These are phyloP conservation scores for roundworm (Caenorhabditis elegans) DNA, from an alignment of 1,140 invertebrate genomes.

Conservation along the genomic window DNA sequence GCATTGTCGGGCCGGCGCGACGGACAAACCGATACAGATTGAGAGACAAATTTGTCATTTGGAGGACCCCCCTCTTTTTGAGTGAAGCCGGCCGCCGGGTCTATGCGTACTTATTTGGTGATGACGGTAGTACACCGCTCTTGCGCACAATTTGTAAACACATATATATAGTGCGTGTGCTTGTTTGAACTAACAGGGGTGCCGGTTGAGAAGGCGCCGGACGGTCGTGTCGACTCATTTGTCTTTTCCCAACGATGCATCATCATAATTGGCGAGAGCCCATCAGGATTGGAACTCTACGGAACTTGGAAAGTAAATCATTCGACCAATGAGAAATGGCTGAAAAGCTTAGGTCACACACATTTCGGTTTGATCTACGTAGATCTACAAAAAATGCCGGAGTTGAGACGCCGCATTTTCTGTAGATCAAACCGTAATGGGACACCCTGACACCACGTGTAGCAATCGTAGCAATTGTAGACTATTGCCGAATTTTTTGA, in stretches of 20 bases:
- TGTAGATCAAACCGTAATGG: no score
- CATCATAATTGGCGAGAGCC: not conserved
- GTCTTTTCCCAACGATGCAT: not conserved
- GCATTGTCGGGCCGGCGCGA: not conserved
- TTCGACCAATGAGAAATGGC: no score
- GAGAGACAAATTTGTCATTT: not conserved
- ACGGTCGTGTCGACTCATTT: not conserved
- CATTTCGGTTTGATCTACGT: no score
- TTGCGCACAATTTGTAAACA: constrained; percentile 3
- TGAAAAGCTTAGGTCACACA: no score
- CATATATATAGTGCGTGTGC: constrained; percentile 21
- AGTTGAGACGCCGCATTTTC: no score
- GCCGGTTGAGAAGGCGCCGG: not conserved
- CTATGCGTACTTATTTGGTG: not conserved
- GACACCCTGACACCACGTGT: no score
- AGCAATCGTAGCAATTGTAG: no score
- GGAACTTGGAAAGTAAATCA: no score
- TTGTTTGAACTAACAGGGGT: constrained; percentile 7
- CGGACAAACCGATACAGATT: constrained; percentile 22
- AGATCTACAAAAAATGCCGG: no score
- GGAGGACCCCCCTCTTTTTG: not conserved
- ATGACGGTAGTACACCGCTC: not conserved
- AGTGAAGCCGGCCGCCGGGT: not conserved
- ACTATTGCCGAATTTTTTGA: no score
- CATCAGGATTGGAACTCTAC: no score